Conservation (phyloP, 2,888 invertebrate species). For the Tetheella fluctuosa region DNA sequence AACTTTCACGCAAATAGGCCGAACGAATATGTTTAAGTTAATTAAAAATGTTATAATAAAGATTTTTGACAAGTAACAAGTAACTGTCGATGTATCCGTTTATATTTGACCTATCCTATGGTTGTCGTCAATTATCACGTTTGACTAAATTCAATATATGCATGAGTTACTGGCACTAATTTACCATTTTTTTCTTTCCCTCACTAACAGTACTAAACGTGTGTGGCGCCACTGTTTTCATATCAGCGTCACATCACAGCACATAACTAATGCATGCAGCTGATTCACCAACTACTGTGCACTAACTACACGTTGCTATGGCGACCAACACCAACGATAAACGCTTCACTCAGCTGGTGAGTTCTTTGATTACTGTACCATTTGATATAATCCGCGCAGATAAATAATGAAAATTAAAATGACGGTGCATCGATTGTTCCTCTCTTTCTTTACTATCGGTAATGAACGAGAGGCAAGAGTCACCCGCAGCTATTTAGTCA, state of each 20-base stretch:
- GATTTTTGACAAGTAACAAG: no score
- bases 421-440: no score
- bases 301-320: slow-evolving; percentile 69
- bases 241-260: slow-evolving; percentile 66
- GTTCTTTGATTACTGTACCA: slow-evolving; percentile 38
- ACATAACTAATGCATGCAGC: slow-evolving; percentile 79
- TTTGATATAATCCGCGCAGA: neutral
- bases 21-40: no score
- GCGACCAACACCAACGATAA: slow-evolving; percentile 75
- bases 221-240: slow-evolving; percentile 56
- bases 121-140: neutral
- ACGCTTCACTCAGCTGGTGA: slow-evolving; percentile 84
- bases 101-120: no score
- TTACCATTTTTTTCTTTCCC: neutral
- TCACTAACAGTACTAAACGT: slow-evolving; percentile 59
- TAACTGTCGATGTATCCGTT: no score
- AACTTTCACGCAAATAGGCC: neutral
- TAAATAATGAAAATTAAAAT: neutral
- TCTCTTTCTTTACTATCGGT: no score
- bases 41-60: no score
- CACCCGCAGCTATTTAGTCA: no score
- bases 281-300: slow-evolving; percentile 48
- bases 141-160: neutral
- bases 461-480: no score
- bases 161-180: neutral